A percentile compares a stretch with the other conserved stretches of the same genome.
phyloP scores from a whole-genome alignment of 1,140 invertebrate species.

The Teleopsis dalmanni region DNA sequence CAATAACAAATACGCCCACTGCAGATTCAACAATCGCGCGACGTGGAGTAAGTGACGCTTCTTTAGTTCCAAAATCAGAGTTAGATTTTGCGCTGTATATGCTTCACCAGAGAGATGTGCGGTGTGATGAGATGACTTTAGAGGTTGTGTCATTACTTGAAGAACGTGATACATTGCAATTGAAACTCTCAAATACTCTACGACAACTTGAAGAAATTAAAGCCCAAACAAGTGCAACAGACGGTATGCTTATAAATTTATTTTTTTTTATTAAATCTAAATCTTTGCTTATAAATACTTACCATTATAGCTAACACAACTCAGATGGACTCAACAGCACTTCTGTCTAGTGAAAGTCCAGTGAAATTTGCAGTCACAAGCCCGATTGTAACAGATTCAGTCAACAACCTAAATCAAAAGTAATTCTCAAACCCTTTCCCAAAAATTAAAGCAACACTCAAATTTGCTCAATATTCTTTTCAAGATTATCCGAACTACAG shows the following conservation, averaged over 20 bases:
- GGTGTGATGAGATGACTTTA: constrained; percentile 80
- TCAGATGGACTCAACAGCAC: neutral
- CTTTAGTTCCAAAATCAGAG: constrained; percentile 52
- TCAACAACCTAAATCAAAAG: constrained; percentile 35
- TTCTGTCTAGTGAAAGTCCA: neutral
- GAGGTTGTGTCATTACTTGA: constrained; percentile 76
- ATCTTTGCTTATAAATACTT: neutral
- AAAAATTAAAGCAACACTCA: neutral
- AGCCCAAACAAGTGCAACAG: constrained; percentile 17
- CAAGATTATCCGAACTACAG: constrained; percentile 62
- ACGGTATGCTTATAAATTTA: constrained; percentile 14
- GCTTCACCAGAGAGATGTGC: constrained; percentile 77
- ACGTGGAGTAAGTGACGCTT: constrained; percentile 6
- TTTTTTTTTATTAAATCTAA: neutral
- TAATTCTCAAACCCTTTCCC: constrained; percentile 13
- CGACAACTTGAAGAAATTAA: constrained; percentile 58
- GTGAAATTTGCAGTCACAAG: neutral
- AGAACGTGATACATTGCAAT: constrained; percentile 74
- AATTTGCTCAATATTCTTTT: neutral
- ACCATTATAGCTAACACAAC: neutral
- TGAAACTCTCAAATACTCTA: constrained; percentile 71
- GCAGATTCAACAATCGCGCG: constrained; percentile 14
- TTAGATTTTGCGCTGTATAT: constrained; percentile 76
- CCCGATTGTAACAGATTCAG: neutral
- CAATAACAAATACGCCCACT: constrained; percentile 14